Base-by-base conservation (phyloP, 2,888 invertebrate genomes). In the Caenorhabditis wallacei region DNA sequence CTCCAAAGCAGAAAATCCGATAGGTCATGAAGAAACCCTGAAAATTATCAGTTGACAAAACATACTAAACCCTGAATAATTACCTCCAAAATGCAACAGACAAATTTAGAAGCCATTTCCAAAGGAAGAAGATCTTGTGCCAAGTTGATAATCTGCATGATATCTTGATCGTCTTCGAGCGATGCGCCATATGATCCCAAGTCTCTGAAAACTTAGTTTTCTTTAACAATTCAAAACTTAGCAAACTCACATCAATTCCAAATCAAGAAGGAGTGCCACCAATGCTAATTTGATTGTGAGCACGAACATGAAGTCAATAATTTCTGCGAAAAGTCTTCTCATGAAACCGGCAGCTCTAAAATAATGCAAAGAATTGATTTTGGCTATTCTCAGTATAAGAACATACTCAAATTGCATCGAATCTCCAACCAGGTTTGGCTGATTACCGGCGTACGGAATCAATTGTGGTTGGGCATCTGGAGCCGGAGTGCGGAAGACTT, bases 71-170 rank as follows among this genome's bases (percentile, higher is more conserved):
- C n/a, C 20, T n/a, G 13, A n/a, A 30, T n/a, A 63, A 5, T 18
- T n/a, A 89, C 90, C 85, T 90, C 90, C 2, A 89, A 22, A 26
- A 89, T 24, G 35, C 87, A 87, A 51, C 86, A 88, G 18, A 89
- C 26, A 8, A 89, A 24, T 79, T 90, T 90, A 54, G 85, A 82
- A 2, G 86, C 26, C 5, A 91, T 64, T 84, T 91, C 91, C 40
- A 90, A 54, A 51, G 91, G 90, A n/a, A 91, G 89, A n/a, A 91
- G 82, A 7, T 84, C 88, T 51, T 92, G 91, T 8, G 90, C 91
- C 3, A 91, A 54, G 30, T 88, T 88, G 53, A 91, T 91, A 8
- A 91, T 84, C 5, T 88, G 84, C 66, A 88, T 85, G 1, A 91
- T 63, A 57, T 92, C 91, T 22, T 87, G 86, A 16, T 88, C 84